Percentiles rank a stretch among this genome's conserved stretches.
These are phyloP conservation scores for Hypomecis atomaria DNA, from an alignment of 2,888 invertebrate genomes.

Conservation along the genomic window DNA sequence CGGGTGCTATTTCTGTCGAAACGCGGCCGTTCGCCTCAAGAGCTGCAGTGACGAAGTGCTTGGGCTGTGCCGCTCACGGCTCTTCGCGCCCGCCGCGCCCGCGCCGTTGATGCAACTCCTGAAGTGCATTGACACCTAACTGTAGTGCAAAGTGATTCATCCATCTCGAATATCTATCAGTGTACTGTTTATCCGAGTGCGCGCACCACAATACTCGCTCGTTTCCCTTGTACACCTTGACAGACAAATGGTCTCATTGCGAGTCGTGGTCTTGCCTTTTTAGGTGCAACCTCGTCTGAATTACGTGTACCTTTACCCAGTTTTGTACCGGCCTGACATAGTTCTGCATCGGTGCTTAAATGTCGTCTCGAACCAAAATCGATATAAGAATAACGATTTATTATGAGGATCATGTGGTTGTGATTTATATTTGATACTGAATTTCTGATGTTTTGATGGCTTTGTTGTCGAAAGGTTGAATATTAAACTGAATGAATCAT, in stretches of 20 bases:
- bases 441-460: neutral
- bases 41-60: slow-evolving; percentile 68
- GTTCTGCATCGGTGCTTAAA: slow-evolving; percentile 62
- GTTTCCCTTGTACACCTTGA: slow-evolving; percentile 75
- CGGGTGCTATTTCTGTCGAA: slow-evolving; percentile 81
- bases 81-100: slow-evolving; percentile 59
- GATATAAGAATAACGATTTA: slow-evolving; percentile 88
- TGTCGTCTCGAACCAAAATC: slow-evolving; percentile 87
- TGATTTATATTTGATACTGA: slow-evolving; percentile 84
- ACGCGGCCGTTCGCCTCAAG: slow-evolving; percentile 75
- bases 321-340: slow-evolving; percentile 66
- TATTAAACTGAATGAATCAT: slow-evolving; percentile 36
- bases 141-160: slow-evolving; percentile 75
- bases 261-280: slow-evolving; percentile 77
- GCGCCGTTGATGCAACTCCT: slow-evolving; percentile 68
- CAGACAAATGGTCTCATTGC: slow-evolving; percentile 70
- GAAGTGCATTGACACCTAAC: slow-evolving; percentile 83
- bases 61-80: slow-evolving; percentile 68
- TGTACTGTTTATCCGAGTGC: slow-evolving; percentile 69
- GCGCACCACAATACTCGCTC: slow-evolving; percentile 29
- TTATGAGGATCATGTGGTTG: slow-evolving; percentile 87
- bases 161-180: slow-evolving; percentile 64
- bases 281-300: slow-evolving; percentile 73
- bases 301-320: slow-evolving; percentile 76
- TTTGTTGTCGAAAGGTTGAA: slow-evolving; percentile 19